Conservation (phyloP, 2,797 vertebrate genomes). For the Acanthurus leucopareius region DNA sequence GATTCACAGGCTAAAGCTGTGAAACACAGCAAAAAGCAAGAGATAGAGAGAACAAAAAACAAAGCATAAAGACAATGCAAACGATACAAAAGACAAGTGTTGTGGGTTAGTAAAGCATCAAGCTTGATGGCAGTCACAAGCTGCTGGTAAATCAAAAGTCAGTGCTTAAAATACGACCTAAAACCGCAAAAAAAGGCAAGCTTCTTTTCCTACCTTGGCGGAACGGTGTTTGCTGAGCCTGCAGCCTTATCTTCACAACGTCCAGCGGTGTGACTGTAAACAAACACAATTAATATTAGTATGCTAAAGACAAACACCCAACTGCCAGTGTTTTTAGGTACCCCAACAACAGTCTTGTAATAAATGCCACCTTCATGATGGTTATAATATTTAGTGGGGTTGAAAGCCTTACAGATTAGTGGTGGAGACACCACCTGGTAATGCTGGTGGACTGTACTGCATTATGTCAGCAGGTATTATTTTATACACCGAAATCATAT, state of each 20-base stretch:
- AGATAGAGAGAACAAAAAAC: conserved; percentile 6
- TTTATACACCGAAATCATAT: background rate
- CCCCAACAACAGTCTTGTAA: background rate
- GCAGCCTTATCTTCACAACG: conserved; percentile 96
- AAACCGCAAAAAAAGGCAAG: conserved; percentile 23
- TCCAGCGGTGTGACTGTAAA: conserved; percentile 94
- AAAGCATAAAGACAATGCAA: background rate
- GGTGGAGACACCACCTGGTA: background rate
- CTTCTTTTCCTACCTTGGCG: conserved; percentile 82
- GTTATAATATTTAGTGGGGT: background rate
- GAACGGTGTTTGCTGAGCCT: conserved; percentile 92
- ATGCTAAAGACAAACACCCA: background rate
- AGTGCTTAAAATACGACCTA: background rate
- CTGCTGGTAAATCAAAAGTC: conserved; percentile 13
- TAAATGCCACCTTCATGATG: background rate
- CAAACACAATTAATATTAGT: background rate
- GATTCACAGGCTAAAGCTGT: conserved; percentile 81
- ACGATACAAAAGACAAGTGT: background rate
- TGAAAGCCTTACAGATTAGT: background rate
- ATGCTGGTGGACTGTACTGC: background rate
- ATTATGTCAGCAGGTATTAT: background rate
- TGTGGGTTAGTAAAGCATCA: conserved; percentile 50
- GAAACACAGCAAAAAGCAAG: conserved; percentile 54
- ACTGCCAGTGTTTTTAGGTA: background rate
- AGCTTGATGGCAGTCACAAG: background rate